phyloP scores from a whole-genome alignment of 1,140 invertebrate genomes.

The Streblospio benedicti region DNA sequence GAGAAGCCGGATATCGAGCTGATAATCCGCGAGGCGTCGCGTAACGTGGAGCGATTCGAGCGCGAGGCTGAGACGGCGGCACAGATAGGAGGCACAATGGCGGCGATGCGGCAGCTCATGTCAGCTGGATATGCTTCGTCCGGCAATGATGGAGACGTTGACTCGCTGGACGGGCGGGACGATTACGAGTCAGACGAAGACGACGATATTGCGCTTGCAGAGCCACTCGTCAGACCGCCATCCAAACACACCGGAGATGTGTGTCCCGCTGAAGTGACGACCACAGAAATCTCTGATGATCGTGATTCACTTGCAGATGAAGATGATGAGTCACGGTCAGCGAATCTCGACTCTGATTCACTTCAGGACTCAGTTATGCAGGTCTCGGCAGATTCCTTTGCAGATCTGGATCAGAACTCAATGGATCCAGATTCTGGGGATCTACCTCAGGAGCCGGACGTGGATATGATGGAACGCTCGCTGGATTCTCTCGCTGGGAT shows the following conservation, averaged over 20 bases:
- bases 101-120: slow-evolving; percentile 36
- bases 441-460: neutral
- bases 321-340: slow-evolving; percentile 48
- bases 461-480: slow-evolving; percentile 2
- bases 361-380: slow-evolving; percentile 23
- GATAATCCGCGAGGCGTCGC: slow-evolving; percentile 42
- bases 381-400: slow-evolving; percentile 17
- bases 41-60: slow-evolving; percentile 61
- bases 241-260: too few relatives aligned
- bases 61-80: slow-evolving; percentile 55
- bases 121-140: slow-evolving; percentile 56
- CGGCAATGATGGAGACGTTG: slow-evolving; percentile 32
- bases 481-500: too few relatives aligned
- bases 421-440: slow-evolving; percentile 9
- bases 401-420: slow-evolving; percentile 10
- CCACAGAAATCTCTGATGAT: slow-evolving; percentile 40
- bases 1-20: slow-evolving; percentile 16
- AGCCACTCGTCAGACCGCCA: too few relatives aligned
- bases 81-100: slow-evolving; percentile 60
- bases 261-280: slow-evolving; percentile 28
- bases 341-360: slow-evolving; percentile 41
- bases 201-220: too few relatives aligned
- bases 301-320: slow-evolving; percentile 47
- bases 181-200: too few relatives aligned
- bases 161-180: slow-evolving; percentile 23